A percentile compares a stretch with the other conserved stretches of the same genome.
Evolutionary conservation across 2,113 vertebrate species (phyloP).

Genomic region (Lota lota): DNA sequence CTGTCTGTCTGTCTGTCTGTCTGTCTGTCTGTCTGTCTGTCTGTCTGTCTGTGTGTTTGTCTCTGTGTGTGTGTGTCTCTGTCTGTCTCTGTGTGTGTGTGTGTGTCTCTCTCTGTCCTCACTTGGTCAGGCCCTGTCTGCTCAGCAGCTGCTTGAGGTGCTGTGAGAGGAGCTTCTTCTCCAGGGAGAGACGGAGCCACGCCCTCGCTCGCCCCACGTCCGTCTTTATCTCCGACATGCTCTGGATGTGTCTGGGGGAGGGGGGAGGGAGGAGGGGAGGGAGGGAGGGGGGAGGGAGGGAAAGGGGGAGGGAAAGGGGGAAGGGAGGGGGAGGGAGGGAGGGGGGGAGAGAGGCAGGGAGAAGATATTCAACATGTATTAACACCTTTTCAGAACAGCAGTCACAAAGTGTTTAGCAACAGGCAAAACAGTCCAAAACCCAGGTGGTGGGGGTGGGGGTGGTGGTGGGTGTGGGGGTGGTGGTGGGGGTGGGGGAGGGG

Average conservation of each 20-base stretch:
- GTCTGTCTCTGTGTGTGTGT: not conserved
- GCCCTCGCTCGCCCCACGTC: slow-evolving; percentile 90
- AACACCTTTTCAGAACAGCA: not conserved
- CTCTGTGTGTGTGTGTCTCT: slow-evolving; percentile 4
- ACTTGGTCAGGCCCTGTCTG: slow-evolving; percentile 86
- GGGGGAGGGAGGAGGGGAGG: not conserved
- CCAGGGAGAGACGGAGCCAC: slow-evolving; percentile 91
- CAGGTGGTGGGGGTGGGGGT: too few relatives aligned
- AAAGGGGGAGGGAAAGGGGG: slow-evolving; percentile 2
- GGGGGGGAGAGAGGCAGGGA: too few relatives aligned
- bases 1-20: too few relatives aligned
- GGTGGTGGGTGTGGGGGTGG: too few relatives aligned
- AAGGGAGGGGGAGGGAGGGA: not conserved
- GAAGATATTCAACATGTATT: not conserved
- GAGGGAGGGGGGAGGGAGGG: not conserved
- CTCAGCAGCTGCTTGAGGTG: slow-evolving; percentile 90
- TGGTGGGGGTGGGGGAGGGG: too few relatives aligned
- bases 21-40: too few relatives aligned
- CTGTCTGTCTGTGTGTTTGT: not conserved
- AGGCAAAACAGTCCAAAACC: too few relatives aligned
- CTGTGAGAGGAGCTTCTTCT: slow-evolving; percentile 92
- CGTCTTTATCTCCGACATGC: slow-evolving; percentile 91
- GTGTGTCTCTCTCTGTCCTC: slow-evolving; percentile 34
- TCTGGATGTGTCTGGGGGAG: slow-evolving; percentile 84
- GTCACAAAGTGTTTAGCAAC: too few relatives aligned